phyloP scores from a whole-genome alignment of 2,797 vertebrate genomes.

The Podarcis siculus region DNA sequence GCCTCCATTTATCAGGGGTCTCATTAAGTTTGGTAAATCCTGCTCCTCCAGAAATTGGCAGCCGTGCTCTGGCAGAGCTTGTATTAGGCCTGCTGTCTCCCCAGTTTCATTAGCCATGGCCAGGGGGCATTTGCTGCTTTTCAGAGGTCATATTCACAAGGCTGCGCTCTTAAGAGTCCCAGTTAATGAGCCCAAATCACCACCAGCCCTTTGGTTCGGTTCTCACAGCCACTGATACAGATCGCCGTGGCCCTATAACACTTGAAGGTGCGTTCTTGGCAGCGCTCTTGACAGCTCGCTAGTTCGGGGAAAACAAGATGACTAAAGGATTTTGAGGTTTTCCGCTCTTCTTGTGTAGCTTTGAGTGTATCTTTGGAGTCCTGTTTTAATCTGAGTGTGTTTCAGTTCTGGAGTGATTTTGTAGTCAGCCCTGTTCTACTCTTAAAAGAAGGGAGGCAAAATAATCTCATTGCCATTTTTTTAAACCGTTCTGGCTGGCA shows the following conservation, averaged over 20 bases:
- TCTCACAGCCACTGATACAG: neutral
- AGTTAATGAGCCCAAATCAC: neutral
- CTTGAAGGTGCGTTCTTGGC: neutral
- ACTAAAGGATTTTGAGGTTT: neutral
- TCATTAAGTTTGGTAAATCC: neutral
- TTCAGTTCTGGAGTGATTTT: neutral
- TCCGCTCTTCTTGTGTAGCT: neutral
- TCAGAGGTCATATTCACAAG: neutral
- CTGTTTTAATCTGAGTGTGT: neutral
- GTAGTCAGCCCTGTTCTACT: neutral
- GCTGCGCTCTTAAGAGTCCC: neutral
- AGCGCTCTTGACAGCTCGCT: neutral
- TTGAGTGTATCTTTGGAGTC: neutral
- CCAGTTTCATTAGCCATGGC: neutral
- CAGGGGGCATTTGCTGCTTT: neutral
- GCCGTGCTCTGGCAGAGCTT: neutral
- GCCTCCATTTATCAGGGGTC: constrained; percentile 15
- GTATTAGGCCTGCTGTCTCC: neutral
- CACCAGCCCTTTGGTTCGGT: neutral
- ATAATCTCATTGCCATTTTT: neutral
- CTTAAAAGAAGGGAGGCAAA: neutral
- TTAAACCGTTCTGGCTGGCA: neutral
- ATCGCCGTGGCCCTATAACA: neutral
- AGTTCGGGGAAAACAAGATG: neutral
- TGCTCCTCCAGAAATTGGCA: constrained; percentile 1